Conservation (phyloP, 92 coral and sea anemone genomes). For the Palythoa grandiflora region DNA sequence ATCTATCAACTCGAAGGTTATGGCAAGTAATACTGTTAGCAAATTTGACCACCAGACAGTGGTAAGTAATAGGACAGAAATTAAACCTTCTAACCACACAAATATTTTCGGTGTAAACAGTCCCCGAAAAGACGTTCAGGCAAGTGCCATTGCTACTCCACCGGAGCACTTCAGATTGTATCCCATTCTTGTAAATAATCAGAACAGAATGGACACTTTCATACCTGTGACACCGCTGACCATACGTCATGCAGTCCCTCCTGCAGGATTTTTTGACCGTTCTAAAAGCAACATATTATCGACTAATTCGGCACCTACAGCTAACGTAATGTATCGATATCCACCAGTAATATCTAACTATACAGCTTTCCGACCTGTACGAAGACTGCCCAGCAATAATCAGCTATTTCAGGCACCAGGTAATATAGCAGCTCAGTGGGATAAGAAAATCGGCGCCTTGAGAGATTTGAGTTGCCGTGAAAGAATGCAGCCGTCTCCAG, state of each 20-base stretch:
- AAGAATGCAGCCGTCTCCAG: slow-evolving; percentile 36
- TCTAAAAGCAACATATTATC: not conserved
- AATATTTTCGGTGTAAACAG: not conserved
- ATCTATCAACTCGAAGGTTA: slow-evolving; percentile 1
- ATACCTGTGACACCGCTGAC: slow-evolving; percentile 31
- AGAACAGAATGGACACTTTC: slow-evolving; percentile 15
- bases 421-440: not conserved
- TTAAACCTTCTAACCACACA: not conserved
- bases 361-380: slow-evolving; percentile 44
- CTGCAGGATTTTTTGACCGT: not conserved
- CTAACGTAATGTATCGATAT: slow-evolving; percentile 7
- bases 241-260: slow-evolving; percentile 18
- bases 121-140: not conserved
- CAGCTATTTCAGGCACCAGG: not conserved
- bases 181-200: slow-evolving; percentile 18
- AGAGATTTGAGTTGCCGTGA: slow-evolving; percentile 45
- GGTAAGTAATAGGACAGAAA: not conserved
- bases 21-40: not conserved
- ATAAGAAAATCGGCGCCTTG: not conserved
- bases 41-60: not conserved
- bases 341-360: slow-evolving; percentile 28
- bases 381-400: not conserved
- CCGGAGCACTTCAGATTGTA: slow-evolving; percentile 13
- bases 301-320: not conserved
- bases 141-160: not conserved